Evolutionary conservation across 2,888 invertebrate species (phyloP).

Genomic region (Coronaproctus castanopsis): DNA sequence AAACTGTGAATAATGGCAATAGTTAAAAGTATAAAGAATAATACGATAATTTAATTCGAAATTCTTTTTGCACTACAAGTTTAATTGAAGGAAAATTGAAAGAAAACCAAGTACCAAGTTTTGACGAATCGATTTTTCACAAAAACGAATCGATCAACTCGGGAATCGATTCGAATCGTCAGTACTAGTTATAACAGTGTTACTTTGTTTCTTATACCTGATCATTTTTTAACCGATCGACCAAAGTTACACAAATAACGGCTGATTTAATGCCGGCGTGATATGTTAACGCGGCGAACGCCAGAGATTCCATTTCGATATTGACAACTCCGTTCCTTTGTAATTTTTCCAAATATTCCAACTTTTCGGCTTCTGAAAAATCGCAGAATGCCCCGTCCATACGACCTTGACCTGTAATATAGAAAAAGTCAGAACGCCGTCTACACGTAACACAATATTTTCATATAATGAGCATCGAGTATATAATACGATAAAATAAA

Average conservation of each 20-base stretch:
- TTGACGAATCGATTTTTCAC: no score
- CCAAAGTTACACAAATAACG: slow-evolving; percentile 78
- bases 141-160: no score
- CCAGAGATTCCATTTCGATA: slow-evolving; percentile 92
- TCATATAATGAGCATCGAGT: slow-evolving; percentile 1
- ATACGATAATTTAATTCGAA: no score
- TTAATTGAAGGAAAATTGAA: no score
- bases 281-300: slow-evolving; percentile 81
- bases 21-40: no score
- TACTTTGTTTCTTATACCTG: no score
- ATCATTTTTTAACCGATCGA: slow-evolving; percentile 83
- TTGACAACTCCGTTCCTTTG: slow-evolving; percentile 67
- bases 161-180: no score
- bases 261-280: slow-evolving; percentile 82
- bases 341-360: slow-evolving; percentile 59
- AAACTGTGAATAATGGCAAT: no score
- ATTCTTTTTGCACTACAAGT: no score
- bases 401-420: slow-evolving; percentile 63
- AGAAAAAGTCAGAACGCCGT: neutral
- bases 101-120: no score
- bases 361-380: slow-evolving; percentile 72
- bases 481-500: neutral
- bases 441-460: neutral
- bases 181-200: no score
- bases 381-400: slow-evolving; percentile 94